These are phyloP conservation scores for Latrodectus hesperus DNA, from an alignment of 2,888 invertebrate genomes.

Conservation along the genomic window DNA sequence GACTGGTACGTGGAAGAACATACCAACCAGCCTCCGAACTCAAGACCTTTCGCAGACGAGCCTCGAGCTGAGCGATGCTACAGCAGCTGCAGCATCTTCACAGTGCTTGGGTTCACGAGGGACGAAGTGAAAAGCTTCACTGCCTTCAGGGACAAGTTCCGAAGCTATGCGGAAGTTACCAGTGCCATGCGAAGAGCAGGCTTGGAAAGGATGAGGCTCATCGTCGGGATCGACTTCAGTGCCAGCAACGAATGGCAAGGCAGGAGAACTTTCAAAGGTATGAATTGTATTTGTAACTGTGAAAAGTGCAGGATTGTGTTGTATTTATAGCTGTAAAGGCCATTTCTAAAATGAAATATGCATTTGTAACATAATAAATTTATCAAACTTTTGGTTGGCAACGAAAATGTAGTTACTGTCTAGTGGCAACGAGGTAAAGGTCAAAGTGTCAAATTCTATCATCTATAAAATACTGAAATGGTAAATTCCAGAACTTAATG, in stretches of 20 bases:
- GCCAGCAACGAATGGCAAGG: conserved; percentile 79
- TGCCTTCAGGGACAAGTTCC: conserved; percentile 71
- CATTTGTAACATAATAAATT: too few relatives aligned
- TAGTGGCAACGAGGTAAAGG: too few relatives aligned
- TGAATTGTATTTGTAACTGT: too few relatives aligned
- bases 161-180: conserved; percentile 74
- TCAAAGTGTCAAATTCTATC: too few relatives aligned
- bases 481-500: too few relatives aligned
- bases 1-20: conserved; percentile 58
- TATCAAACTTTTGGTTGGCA: too few relatives aligned
- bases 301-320: too few relatives aligned
- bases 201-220: conserved; percentile 76
- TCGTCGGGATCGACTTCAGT: conserved; percentile 78
- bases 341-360: too few relatives aligned
- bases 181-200: conserved; percentile 76
- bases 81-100: conserved; percentile 61
- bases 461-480: too few relatives aligned
- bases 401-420: too few relatives aligned
- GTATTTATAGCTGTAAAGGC: too few relatives aligned
- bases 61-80: conserved; percentile 48
- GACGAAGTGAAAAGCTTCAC: conserved; percentile 67
- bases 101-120: conserved; percentile 63
- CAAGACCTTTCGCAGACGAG: conserved; percentile 22
- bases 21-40: conserved; percentile 12
- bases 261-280: conserved; percentile 72